Evolutionary conservation across 2,888 invertebrate genomes (phyloP).

Genomic region (Phyllotreta cruciferae): DNA sequence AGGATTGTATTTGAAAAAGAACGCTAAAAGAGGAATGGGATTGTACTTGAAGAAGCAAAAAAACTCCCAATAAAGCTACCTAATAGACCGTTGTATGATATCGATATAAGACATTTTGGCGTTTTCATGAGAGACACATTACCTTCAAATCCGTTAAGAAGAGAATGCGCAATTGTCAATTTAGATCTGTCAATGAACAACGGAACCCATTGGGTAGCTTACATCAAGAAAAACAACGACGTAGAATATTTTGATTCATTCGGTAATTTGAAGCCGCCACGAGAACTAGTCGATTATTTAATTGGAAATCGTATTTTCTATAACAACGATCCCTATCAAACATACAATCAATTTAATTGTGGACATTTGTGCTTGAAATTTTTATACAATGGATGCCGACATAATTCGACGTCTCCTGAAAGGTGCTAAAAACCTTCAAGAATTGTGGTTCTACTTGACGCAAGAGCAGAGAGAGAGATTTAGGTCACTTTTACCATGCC

Average conservation of each 20-base stretch:
- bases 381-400: slow-evolving; percentile 5
- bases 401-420: slow-evolving; percentile 7
- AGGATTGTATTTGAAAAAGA: slow-evolving; percentile 23
- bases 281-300: slow-evolving; percentile 36
- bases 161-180: slow-evolving; percentile 31
- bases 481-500: not conserved
- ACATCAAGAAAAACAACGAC: slow-evolving; percentile 23
- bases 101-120: slow-evolving; percentile 32
- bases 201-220: slow-evolving; percentile 33
- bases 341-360: slow-evolving; percentile 25
- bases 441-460: too few species aligned
- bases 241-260: slow-evolving; percentile 37
- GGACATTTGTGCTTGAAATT: slow-evolving; percentile 37
- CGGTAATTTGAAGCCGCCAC: slow-evolving; percentile 36
- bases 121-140: slow-evolving; percentile 41
- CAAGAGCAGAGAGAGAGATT: not conserved
- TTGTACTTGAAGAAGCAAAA: slow-evolving; percentile 15
- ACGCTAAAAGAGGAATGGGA: not conserved
- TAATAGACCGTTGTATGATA: slow-evolving; percentile 28
- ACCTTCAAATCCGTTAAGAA: slow-evolving; percentile 14
- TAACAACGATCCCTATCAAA: slow-evolving; percentile 11
- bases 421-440: not conserved
- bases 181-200: slow-evolving; percentile 24
- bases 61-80: slow-evolving; percentile 32
- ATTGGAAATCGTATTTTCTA: slow-evolving; percentile 6